Evolutionary conservation across 2,888 invertebrate genomes (phyloP), one percentile per base, ranked within the genome.

Genomic region (Zygogramma bicolorata): DNA sequence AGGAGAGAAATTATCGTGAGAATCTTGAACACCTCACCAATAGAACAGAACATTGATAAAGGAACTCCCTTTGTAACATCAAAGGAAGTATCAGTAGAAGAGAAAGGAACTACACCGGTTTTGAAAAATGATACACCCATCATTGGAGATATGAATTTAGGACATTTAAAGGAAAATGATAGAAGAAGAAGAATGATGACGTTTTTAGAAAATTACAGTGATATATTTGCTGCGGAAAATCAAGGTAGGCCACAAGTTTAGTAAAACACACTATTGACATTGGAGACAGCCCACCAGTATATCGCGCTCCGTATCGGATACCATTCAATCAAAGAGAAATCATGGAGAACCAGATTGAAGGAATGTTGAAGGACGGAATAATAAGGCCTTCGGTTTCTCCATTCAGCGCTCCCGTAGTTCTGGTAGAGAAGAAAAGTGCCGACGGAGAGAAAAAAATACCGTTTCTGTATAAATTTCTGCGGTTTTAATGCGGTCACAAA

Each of bases 371-470:
- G 5, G 42, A 75, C n/a, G 80, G 76, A 15, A 68, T 80, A 13
- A 77, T 80, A 29, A 53, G 70, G 42, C 77, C 72, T 2, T 81
- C 81, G 1, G 72, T 70, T 3, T 81, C 81, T 13, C 84, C 85
- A 0, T 86, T 82, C 81, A 75, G 81, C 7, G 78, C 82, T 1
- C 85, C 84, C 0, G 79, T 85, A 2, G 83, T 86, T 0, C 27
- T 86, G 0, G 84, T 84, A 0, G 72, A 77, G 27, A 71, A 76
- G 53, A 76, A 68, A 53, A 18, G 34, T 18, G 22, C 29, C n/a
- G 73, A 73, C 2, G 71, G 68, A 46, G 67, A 68, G 22, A n/a
- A n/a, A n/a, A n/a, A 78, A 75, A 60, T 61, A 57, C 25, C 25
- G 77, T 40, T 71, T 76, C 46, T 78, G 76, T 40, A 74, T 77